Evolutionary conservation across 1,140 invertebrate species (phyloP).

Genomic region (Drosophila ananassae): DNA sequence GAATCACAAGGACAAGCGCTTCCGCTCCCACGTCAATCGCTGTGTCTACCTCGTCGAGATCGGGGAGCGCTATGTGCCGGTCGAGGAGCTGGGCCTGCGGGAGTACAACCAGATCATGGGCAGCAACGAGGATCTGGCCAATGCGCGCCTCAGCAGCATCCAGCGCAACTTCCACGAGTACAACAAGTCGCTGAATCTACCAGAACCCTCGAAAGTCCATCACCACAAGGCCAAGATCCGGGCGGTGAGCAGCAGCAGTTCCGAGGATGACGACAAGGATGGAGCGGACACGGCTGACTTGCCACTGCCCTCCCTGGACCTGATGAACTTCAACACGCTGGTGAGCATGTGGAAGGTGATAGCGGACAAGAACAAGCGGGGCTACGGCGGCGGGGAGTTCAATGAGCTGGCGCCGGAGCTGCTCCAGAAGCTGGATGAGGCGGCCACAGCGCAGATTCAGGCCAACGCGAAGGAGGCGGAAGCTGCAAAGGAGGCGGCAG

Average conservation of each 20-base stretch:
- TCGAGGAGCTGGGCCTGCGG: conserved; percentile 94
- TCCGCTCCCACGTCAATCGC: conserved; percentile 94
- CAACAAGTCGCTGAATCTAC: conserved; percentile 58
- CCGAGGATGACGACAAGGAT: conserved; percentile 58
- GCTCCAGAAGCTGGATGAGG: conserved; percentile 63
- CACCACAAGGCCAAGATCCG: conserved; percentile 63
- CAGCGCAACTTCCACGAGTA: conserved; percentile 74
- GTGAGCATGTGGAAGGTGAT: conserved; percentile 80
- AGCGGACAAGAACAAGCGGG: conserved; percentile 71
- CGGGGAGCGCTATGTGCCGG: conserved; percentile 96
- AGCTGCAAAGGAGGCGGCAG: neutral
- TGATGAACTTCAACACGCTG: conserved; percentile 65
- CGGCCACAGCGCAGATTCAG: conserved; percentile 20
- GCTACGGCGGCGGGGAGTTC: conserved; percentile 51
- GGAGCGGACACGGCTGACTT: neutral
- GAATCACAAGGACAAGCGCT: conserved; percentile 92
- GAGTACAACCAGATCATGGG: conserved; percentile 85
- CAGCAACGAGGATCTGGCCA: conserved; percentile 71
- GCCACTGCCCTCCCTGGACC: conserved; percentile 28
- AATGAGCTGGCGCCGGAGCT: conserved; percentile 64
- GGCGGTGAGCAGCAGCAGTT: conserved; percentile 78
- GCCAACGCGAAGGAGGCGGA: neutral
- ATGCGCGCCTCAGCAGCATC: conserved; percentile 69
- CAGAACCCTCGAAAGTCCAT: conserved; percentile 22
- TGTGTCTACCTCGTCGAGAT: conserved; percentile 96